Conservation (phyloP, 2,113 vertebrate genomes). For the Lepus timidus region DNA sequence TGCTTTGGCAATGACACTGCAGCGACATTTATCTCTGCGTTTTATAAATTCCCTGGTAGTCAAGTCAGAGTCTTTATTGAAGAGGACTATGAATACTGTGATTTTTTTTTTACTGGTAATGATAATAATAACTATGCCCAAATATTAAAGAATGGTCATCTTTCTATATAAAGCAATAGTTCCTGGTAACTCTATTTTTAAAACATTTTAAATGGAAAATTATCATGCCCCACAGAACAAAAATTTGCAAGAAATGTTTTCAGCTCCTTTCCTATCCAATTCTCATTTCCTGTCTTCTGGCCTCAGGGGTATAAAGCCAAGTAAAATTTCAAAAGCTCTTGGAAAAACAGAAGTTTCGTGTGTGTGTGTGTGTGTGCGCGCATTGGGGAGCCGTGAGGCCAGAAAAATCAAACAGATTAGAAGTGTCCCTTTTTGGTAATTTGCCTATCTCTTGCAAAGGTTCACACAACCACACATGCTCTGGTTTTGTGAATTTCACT, state of each 20-base stretch:
- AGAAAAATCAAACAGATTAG: constrained; percentile 62
- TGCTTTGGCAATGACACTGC: not conserved
- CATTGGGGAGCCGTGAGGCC: not conserved
- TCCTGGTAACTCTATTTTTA: constrained; percentile 69
- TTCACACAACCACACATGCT: not conserved
- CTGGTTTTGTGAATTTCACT: constrained; percentile 25
- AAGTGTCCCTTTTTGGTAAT: constrained; percentile 35
- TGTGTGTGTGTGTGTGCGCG: constrained; percentile 13
- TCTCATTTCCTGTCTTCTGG: constrained; percentile 75
- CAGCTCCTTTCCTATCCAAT: constrained; percentile 68
- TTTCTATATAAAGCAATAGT: constrained; percentile 67
- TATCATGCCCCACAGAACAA: constrained; percentile 62
- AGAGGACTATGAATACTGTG: constrained; percentile 44
- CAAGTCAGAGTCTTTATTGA: constrained; percentile 54
- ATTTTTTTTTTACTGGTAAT: constrained; percentile 27
- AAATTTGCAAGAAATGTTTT: constrained; percentile 71
- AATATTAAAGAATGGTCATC: constrained; percentile 9
- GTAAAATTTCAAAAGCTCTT: constrained; percentile 74
- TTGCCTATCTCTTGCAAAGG: constrained; percentile 43
- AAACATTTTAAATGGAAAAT: constrained; percentile 72
- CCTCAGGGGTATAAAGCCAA: constrained; percentile 67
- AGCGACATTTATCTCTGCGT: not conserved
- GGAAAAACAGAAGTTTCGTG: constrained; percentile 51
- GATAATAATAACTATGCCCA: constrained; percentile 34
- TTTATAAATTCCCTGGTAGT: constrained; percentile 58